Conservation (phyloP, 2,797 vertebrate genomes). For the Chromobotia macracanthus region DNA sequence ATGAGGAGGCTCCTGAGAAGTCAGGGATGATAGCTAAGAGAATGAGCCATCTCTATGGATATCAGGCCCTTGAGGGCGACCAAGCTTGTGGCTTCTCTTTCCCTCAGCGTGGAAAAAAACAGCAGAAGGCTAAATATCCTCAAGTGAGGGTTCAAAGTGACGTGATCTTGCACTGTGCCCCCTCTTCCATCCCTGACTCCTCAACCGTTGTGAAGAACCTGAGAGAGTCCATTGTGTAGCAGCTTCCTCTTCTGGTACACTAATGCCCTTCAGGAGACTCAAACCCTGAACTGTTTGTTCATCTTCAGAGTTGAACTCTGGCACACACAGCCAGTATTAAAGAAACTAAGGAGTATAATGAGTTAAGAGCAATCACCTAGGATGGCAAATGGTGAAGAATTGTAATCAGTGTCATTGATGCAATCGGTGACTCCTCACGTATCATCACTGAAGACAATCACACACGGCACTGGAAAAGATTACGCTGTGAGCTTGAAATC, state of each 20-base stretch:
- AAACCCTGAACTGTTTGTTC: slow-evolving; percentile 28
- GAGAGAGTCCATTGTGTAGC: slow-evolving; percentile 69
- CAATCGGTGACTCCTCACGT: background rate
- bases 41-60: slow-evolving; percentile 79
- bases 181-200: slow-evolving; percentile 17
- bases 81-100: background rate
- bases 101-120: background rate
- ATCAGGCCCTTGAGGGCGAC: slow-evolving; percentile 11
- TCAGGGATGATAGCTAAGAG: slow-evolving; percentile 79
- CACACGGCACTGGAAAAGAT: background rate
- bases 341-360: background rate
- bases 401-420: slow-evolving; percentile 3
- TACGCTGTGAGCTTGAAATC: background rate
- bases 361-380: background rate
- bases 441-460: background rate
- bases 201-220: slow-evolving; percentile 54
- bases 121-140: background rate
- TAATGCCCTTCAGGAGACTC: slow-evolving; percentile 19
- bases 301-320: slow-evolving; percentile 10
- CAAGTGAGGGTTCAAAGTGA: slow-evolving; percentile 70
- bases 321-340: background rate
- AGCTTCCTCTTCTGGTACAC: no score
- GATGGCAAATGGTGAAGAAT: background rate
- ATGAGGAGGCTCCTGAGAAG: slow-evolving; percentile 71
- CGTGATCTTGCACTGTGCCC: slow-evolving; percentile 67